Evolutionary conservation across 2,888 invertebrate species (phyloP).

Genomic region (Protodeltote pygarga): DNA sequence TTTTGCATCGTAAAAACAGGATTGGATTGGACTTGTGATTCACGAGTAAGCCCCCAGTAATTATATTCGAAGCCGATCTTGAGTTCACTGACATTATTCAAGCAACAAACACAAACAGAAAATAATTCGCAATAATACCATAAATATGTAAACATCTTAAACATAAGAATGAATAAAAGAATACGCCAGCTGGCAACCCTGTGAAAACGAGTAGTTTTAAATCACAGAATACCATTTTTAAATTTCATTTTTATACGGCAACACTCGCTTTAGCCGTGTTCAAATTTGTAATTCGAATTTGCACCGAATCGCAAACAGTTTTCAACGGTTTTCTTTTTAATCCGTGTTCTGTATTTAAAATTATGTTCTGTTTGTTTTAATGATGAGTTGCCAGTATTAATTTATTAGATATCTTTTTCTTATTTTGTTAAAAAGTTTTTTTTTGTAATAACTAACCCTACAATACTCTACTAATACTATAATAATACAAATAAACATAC

Average conservation of each 20-base stretch:
- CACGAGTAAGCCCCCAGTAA: too few relatives aligned
- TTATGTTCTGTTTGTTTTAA: slow-evolving; percentile 39
- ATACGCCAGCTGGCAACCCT: slow-evolving; percentile 43
- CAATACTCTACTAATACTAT: too few relatives aligned
- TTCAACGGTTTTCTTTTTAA: slow-evolving; percentile 48
- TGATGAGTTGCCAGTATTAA: slow-evolving; percentile 22
- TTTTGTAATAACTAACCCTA: too few relatives aligned
- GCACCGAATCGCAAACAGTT: slow-evolving; percentile 50
- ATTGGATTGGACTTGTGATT: too few relatives aligned
- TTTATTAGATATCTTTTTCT: slow-evolving; percentile 11
- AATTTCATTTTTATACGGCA: slow-evolving; percentile 53
- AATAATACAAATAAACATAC: too few relatives aligned
- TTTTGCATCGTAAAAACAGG: too few relatives aligned
- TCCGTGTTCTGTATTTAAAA: slow-evolving; percentile 43
- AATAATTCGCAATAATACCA: slow-evolving; percentile 24
- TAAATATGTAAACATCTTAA: slow-evolving; percentile 35
- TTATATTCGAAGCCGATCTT: too few relatives aligned
- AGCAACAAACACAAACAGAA: slow-evolving; percentile 4
- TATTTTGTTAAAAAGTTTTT: neutral
- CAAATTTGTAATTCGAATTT: slow-evolving; percentile 59
- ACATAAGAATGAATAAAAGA: slow-evolving; percentile 43
- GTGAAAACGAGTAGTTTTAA: slow-evolving; percentile 48
- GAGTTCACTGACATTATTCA: neutral
- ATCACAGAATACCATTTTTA: slow-evolving; percentile 49
- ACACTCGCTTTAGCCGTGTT: slow-evolving; percentile 54